These are phyloP conservation scores for Myrmecobius fasciatus DNA, from an alignment of 2,113 vertebrate genomes.

Conservation along the genomic window DNA sequence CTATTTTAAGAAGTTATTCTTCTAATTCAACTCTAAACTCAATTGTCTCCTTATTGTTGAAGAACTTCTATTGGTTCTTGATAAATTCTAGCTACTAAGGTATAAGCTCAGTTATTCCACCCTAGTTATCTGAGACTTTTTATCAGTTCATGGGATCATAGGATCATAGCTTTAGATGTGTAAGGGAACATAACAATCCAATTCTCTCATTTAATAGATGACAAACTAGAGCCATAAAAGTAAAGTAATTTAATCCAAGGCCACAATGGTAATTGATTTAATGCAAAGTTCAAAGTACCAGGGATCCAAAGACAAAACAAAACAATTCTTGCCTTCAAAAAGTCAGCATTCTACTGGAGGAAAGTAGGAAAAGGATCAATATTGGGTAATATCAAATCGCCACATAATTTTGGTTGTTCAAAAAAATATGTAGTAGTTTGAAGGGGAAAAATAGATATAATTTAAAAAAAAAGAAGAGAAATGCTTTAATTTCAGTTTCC, in stretches of 20 bases:
- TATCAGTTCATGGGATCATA: not conserved
- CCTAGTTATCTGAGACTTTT: not conserved
- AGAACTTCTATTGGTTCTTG: not conserved
- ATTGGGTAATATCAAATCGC: not conserved
- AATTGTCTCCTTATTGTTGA: not conserved
- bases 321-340: not conserved
- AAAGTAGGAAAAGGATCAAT: not conserved
- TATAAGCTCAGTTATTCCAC: not conserved
- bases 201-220: not conserved
- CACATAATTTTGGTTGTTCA: not conserved
- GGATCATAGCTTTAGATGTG: not conserved
- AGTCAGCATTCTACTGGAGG: not conserved
- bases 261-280: not conserved
- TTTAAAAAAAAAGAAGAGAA: not conserved
- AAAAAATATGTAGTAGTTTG: not conserved
- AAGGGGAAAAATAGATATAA: not conserved
- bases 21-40: not conserved
- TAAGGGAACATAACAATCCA: not conserved
- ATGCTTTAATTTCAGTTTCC: not conserved
- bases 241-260: not conserved
- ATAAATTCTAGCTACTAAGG: not conserved
- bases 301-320: not conserved
- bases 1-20: not conserved
- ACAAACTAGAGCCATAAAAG: not conserved
- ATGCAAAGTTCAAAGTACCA: not conserved